Conservation (phyloP, 2,113 vertebrate species). For the Sprattus sprattus region DNA sequence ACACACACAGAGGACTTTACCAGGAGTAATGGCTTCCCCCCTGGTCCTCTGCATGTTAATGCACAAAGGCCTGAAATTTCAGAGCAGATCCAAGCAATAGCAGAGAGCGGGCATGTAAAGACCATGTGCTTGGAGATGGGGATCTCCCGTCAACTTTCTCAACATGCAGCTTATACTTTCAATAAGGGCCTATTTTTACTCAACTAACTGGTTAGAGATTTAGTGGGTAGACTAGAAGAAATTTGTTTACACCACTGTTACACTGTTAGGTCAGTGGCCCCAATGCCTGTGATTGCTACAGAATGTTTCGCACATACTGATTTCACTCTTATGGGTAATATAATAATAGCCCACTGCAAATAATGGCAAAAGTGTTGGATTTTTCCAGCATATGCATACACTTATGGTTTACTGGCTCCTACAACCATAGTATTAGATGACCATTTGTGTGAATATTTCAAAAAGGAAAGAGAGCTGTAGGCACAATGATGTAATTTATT, state of each 20-base stretch:
- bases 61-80: background rate
- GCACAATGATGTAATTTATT: conserved; percentile 16
- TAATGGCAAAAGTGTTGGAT: background rate
- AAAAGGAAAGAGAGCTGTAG: conserved; percentile 8
- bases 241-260: background rate
- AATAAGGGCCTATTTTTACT: background rate
- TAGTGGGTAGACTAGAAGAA: background rate
- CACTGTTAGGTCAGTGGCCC: background rate
- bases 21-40: background rate
- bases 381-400: background rate
- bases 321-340: background rate
- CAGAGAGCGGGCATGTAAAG: background rate
- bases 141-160: background rate
- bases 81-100: background rate
- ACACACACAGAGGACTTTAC: background rate
- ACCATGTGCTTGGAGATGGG: background rate
- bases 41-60: background rate
- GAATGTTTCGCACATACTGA: background rate
- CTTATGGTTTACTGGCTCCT: background rate
- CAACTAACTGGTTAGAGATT: background rate
- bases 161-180: background rate
- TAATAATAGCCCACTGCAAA: background rate
- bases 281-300: background rate
- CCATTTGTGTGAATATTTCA: background rate
- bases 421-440: conserved; percentile 2